Evolutionary conservation across 2,113 vertebrate species (phyloP).

Genomic region (Halichoeres trimaculatus): DNA sequence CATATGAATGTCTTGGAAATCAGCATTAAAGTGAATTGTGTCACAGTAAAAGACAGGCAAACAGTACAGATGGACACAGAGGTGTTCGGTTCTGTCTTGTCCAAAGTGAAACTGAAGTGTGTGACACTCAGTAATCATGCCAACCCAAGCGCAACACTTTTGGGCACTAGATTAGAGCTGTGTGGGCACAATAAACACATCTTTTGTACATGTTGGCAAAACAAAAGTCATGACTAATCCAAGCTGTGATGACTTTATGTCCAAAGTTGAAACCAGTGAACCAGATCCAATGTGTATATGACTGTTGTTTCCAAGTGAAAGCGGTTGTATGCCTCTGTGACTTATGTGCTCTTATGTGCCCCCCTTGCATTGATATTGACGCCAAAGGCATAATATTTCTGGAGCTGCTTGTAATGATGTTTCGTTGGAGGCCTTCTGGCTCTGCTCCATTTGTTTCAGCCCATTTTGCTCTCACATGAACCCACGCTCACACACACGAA

Average conservation of each 20-base stretch:
- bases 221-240: slow-evolving; percentile 1
- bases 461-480: slow-evolving; percentile 44
- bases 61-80: neutral
- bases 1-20: neutral
- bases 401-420: slow-evolving; percentile 69
- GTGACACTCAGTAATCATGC: neutral
- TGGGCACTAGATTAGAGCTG: neutral
- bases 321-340: slow-evolving; percentile 37
- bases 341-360: slow-evolving; percentile 25
- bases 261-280: slow-evolving; percentile 22
- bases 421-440: slow-evolving; percentile 64
- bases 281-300: slow-evolving; percentile 8
- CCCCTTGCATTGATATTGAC: neutral
- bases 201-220: slow-evolving; percentile 16
- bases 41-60: neutral
- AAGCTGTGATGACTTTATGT: slow-evolving; percentile 1
- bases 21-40: neutral
- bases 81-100: neutral
- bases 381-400: slow-evolving; percentile 54
- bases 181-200: slow-evolving; percentile 3
- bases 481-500: slow-evolving; percentile 42
- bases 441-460: slow-evolving; percentile 64
- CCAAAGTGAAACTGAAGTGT: neutral
- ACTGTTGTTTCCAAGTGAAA: slow-evolving; percentile 30
- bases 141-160: neutral